Base-by-base conservation (phyloP, 2,797 vertebrate genomes). In the Scolopax rusticola region DNA sequence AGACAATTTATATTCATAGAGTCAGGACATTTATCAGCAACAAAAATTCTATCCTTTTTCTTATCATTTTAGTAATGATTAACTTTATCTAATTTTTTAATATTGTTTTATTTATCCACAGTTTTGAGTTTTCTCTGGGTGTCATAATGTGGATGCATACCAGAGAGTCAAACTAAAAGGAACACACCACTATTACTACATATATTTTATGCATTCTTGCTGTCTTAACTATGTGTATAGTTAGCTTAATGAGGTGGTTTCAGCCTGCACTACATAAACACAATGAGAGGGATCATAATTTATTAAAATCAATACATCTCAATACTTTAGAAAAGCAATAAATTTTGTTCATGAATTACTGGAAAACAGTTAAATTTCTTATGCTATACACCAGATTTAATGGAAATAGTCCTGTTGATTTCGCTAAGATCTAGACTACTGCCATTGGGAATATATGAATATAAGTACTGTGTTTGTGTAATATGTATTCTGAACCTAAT, bases 331-430 rank as follows among this genome's bases (percentile, higher is more conserved):
- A 50, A 4, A 69, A 82, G 19, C 15, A 43, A 79, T 82, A 80
- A 3, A 11, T 69, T 76, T 59, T 84, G 10, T 41, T 48, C 2
- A 5, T 85, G 5, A 92, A 92, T 67, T 10, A 76, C 30, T 76
- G 30, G 27, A 74, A 91, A 91, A 73, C 27, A 74, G 59, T 89
- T 89, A 47, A 8, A 82, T 89, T 89, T 89, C 51, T 80, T 89
- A 43, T 48, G 12, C 48, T 30, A 3, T 70, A 33, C 19, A 45
- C 5, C 24, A 45, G 4, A 54, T 85, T 79, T 85, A 89, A 79
- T 82, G n/a, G 59, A 76, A 75, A 51, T 25, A 79, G 30, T 84
- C 60, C 47, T 64, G 45, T 70, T 87, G 81, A 56, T 84, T 95
- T 94, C n/a, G 33, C 47, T 67, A 77, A 68, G 51, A 87, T 56